Evolutionary conservation across 1,140 invertebrate genomes (phyloP).

Genomic region (Pygmarrhopalites habei): DNA sequence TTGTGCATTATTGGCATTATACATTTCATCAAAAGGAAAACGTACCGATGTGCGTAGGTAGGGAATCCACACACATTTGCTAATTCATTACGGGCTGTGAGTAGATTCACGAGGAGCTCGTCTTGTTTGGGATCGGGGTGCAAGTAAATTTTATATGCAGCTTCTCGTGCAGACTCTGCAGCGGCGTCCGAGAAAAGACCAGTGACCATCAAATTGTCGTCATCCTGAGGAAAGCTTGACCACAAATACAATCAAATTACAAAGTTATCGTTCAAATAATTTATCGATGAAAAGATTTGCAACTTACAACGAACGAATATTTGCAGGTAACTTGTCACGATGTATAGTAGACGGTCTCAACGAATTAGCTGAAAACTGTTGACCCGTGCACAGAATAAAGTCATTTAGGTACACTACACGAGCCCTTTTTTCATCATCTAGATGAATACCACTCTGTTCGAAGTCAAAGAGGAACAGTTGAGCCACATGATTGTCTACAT

Average conservation of each 20-base stretch:
- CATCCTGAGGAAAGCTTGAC: constrained; percentile 69
- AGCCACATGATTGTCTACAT: constrained; percentile 75
- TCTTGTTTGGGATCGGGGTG: constrained; percentile 72
- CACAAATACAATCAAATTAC: too few species aligned
- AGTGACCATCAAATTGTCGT: constrained; percentile 63
- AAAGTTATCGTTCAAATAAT: constrained; percentile 34
- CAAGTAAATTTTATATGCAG: constrained; percentile 79
- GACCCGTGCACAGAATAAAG: constrained; percentile 66
- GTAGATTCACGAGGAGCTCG: constrained; percentile 60
- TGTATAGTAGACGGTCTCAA: constrained; percentile 58
- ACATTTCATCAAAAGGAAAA: too few species aligned
- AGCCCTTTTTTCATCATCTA: constrained; percentile 65
- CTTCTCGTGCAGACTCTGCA: constrained; percentile 71
- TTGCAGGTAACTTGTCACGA: constrained; percentile 58
- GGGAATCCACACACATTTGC: constrained; percentile 79
- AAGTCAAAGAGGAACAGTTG: constrained; percentile 91
- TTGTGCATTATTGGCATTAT: too few species aligned
- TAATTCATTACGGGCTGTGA: constrained; percentile 65
- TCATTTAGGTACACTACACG: constrained; percentile 80
- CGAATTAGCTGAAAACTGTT: constrained; percentile 73
- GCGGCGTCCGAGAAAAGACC: constrained; percentile 74
- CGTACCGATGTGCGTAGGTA: constrained; percentile 75
- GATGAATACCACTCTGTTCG: constrained; percentile 91
- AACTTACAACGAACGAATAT: constrained; percentile 67
- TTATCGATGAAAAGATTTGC: background rate